Percentiles rank a stretch among this genome's conserved stretches.
Conservation (phyloP, 2,113 vertebrate species). For the Columbina picui region DNA sequence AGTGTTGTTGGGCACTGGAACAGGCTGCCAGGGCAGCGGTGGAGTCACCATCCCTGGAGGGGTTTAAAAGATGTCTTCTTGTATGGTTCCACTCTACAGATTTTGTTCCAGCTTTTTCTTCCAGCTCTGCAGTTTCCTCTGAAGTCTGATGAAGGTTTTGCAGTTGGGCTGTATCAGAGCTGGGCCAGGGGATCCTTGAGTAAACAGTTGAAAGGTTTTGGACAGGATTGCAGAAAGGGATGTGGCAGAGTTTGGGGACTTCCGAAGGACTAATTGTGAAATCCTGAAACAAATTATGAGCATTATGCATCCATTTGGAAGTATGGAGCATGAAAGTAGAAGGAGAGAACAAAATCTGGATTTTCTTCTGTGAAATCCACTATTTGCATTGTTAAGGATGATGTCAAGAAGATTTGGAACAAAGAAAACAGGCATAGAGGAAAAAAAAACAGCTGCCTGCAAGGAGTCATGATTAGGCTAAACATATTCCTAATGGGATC, state of each 20-base stretch:
- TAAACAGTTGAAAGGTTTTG: background rate
- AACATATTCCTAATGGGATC: background rate
- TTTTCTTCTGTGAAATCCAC: background rate
- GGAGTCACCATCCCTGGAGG: too few relatives aligned
- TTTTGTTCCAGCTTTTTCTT: background rate
- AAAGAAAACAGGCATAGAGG: background rate
- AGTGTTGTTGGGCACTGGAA: too few relatives aligned
- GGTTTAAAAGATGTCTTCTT: background rate
- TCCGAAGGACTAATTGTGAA: background rate
- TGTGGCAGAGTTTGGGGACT: background rate
- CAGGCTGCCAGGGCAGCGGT: too few relatives aligned
- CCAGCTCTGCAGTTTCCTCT: background rate
- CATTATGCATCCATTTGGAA: background rate
- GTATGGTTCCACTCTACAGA: background rate
- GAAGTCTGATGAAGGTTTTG: background rate
- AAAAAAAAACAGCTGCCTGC: background rate
- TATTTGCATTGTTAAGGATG: background rate
- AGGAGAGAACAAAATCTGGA: background rate
- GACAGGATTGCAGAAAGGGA: background rate
- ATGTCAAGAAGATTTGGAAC: background rate
- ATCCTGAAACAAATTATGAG: background rate
- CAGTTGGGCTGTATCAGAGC: background rate
- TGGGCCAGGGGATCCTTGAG: background rate
- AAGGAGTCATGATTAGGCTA: background rate
- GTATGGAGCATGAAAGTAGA: background rate